Evolutionary conservation across 2,888 invertebrate species (phyloP).

Genomic region (Cerastis rubricosa): DNA sequence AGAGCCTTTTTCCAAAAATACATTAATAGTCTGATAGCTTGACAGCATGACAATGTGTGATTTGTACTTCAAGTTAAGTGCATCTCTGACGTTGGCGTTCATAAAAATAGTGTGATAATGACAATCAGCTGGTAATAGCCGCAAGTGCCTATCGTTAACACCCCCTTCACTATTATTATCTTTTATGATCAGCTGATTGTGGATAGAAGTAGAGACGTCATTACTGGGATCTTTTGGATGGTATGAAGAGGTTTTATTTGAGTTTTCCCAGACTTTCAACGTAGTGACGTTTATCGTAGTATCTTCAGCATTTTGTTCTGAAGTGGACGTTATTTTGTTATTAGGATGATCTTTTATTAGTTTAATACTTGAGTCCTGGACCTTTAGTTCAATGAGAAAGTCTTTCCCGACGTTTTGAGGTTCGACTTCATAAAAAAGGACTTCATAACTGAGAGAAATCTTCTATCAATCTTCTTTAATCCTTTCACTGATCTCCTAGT

Average conservation of each 20-base stretch:
- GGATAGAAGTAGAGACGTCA: conserved; percentile 11
- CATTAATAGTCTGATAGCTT: conserved; percentile 16
- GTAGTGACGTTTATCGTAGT: too few species aligned
- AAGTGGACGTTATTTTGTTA: not conserved
- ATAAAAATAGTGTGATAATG: conserved; percentile 45
- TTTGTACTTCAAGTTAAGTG: conserved; percentile 25
- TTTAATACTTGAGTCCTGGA: not conserved
- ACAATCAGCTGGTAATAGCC: conserved; percentile 41
- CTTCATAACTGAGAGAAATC: too few species aligned
- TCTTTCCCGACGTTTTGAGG: not conserved
- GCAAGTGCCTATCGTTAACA: conserved; percentile 25
- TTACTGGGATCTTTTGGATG: not conserved
- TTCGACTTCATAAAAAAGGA: not conserved
- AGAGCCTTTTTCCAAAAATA: not conserved
- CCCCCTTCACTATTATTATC: conserved; percentile 25
- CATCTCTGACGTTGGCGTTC: conserved; percentile 30
- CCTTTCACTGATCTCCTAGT: not conserved
- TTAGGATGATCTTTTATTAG: not conserved
- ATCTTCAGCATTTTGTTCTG: not conserved
- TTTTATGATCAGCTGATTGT: conserved; percentile 40
- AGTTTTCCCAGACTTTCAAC: not conserved
- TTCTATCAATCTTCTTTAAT: not conserved
- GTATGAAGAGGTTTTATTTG: not conserved
- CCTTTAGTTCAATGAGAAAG: not conserved
- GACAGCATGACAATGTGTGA: conserved; percentile 20